Percentiles rank a stretch among this genome's conserved stretches.
Evolutionary conservation across 1,140 invertebrate species (phyloP).

Genomic region (Charaxes varanes): DNA sequence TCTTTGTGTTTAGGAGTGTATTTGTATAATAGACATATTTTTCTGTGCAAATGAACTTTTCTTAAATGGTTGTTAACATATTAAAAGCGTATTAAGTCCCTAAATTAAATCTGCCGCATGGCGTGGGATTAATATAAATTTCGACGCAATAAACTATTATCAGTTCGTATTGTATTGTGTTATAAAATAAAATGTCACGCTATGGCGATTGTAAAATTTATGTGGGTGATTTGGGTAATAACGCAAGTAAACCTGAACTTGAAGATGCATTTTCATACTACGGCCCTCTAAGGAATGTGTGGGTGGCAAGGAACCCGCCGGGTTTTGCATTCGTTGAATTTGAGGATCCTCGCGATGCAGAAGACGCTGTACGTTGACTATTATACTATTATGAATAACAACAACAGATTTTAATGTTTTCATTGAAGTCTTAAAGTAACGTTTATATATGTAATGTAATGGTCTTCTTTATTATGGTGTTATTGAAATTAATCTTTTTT

Average conservation of each 20-base stretch:
- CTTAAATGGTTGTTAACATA: no score
- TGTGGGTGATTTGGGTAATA: constrained; percentile 93
- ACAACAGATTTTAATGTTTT: background rate
- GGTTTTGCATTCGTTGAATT: constrained; percentile 99
- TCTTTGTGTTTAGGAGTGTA: constrained; percentile 5
- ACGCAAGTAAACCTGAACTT: constrained; percentile 91
- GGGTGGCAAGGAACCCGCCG: constrained; percentile 96
- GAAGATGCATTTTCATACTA: constrained; percentile 97
- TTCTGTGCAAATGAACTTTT: no score
- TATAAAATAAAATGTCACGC: constrained; percentile 77
- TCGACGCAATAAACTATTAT: no score
- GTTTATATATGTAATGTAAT: no score
- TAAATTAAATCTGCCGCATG: no score
- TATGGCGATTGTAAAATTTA: constrained; percentile 96
- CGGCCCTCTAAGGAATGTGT: constrained; percentile 95
- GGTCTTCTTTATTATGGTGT: no score
- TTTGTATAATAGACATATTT: no score
- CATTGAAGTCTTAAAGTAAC: no score
- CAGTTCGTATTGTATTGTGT: no score
- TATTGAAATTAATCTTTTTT: constrained; percentile 3
- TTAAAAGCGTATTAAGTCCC: no score
- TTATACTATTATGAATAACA: background rate
- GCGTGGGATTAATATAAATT: no score
- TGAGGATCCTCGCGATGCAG: constrained; percentile 98
- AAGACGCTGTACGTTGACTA: constrained; percentile 92